Conservation (phyloP, 2,888 invertebrate species). For the Lycocerus yunnanus region DNA sequence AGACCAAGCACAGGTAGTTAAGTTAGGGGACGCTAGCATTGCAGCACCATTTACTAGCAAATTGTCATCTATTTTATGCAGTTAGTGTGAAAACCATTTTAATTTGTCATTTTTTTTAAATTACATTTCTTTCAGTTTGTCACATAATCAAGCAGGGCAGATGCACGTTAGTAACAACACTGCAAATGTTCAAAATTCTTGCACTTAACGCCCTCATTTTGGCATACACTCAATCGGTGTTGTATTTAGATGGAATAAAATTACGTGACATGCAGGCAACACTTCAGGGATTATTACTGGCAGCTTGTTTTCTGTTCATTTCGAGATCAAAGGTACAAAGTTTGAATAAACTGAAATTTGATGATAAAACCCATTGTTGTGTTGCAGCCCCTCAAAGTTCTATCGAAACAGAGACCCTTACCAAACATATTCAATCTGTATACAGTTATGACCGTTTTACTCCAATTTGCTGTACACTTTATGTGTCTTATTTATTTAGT, state of each 20-base stretch:
- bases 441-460: slow-evolving; percentile 91
- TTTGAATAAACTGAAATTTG: slow-evolving; percentile 8
- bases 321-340: slow-evolving; percentile 91
- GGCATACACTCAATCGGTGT: slow-evolving; percentile 97
- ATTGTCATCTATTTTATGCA: slow-evolving; percentile 92
- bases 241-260: slow-evolving; percentile 97
- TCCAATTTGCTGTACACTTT: slow-evolving; percentile 96
- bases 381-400: slow-evolving; percentile 82
- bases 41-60: slow-evolving; percentile 99
- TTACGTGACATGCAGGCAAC: slow-evolving; percentile 98
- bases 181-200: slow-evolving; percentile 99
- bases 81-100: slow-evolving; percentile 61
- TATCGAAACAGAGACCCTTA: slow-evolving; percentile 92
- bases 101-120: neutral
- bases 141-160: slow-evolving; percentile 99
- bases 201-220: slow-evolving; percentile 96
- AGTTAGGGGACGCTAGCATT: slow-evolving; percentile 97
- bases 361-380: neutral
- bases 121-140: slow-evolving; percentile 73
- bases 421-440: slow-evolving; percentile 99
- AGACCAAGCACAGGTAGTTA: slow-evolving; percentile 86
- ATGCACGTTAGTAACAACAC: slow-evolving; percentile 97
- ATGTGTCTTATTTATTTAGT: slow-evolving; percentile 88
- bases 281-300: slow-evolving; percentile 91
- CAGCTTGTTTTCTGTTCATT: slow-evolving; percentile 97